A percentile compares a stretch with the other conserved stretches of the same genome.
Conservation (phyloP, 37 sponge, comb jelly and placozoan genomes). For the Petrosia ficiformis region DNA sequence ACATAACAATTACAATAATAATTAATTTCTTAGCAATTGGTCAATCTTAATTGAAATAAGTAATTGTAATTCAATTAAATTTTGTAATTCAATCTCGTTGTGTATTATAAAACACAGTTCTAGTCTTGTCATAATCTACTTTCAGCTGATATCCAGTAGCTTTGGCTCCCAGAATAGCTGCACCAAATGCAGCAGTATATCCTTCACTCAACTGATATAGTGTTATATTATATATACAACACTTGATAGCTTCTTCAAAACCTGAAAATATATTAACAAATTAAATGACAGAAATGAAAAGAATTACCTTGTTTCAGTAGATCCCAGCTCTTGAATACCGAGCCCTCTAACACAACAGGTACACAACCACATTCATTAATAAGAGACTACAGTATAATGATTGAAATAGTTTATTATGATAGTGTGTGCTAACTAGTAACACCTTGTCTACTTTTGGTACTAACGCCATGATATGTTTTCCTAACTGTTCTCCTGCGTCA, state of each 20-base stretch:
- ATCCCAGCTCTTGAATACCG: constrained; percentile 67
- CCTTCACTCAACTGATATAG: constrained; percentile 38
- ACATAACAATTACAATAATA: too few species aligned
- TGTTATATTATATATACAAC: constrained; percentile 6
- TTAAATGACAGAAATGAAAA: too few species aligned
- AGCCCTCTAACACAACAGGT: constrained; percentile 54
- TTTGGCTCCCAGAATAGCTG: constrained; percentile 79
- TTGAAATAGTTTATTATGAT: neutral
- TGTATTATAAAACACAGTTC: constrained; percentile 7
- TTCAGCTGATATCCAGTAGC: constrained; percentile 34
- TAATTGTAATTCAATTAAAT: too few species aligned
- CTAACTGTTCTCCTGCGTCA: constrained; percentile 58
- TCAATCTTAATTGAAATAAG: too few species aligned
- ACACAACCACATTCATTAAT: constrained; percentile 48
- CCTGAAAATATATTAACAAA: constrained; percentile 20
- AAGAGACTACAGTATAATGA: constrained; percentile 13
- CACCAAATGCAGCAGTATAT: constrained; percentile 72
- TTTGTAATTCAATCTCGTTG: too few species aligned
- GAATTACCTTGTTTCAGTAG: constrained; percentile 64
- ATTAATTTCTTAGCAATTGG: too few species aligned
- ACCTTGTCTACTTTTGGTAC: constrained; percentile 67
- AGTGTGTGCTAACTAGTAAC: neutral
- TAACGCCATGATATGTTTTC: constrained; percentile 65
- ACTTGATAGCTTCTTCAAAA: constrained; percentile 39
- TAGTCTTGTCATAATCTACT: constrained; percentile 67